Conservation (phyloP, 2,113 vertebrate genomes). For the Gobius niger region DNA sequence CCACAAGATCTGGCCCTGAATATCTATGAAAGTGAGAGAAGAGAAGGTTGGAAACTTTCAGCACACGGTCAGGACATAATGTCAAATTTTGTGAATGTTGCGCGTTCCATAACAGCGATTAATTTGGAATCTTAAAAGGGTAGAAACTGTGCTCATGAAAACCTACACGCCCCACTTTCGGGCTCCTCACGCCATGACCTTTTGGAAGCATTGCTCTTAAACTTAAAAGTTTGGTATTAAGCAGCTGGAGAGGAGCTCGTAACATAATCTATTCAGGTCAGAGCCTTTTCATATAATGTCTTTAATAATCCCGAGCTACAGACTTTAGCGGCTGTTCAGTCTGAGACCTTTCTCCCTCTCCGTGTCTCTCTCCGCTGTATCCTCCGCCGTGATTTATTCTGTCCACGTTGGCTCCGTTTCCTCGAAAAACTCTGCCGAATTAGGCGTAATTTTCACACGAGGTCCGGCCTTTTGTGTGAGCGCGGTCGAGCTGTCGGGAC, state of each 20-base stretch:
- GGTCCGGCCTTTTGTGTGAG: conserved; percentile 4
- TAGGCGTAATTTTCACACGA: conserved; percentile 7
- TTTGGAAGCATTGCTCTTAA: neutral
- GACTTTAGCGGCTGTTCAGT: no score
- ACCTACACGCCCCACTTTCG: no score
- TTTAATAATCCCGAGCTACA: neutral
- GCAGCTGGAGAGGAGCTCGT: neutral
- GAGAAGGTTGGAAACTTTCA: no score
- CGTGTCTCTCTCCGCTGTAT: no score
- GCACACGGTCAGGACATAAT: no score
- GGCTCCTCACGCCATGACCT: neutral
- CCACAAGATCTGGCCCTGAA: no score
- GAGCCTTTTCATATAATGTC: neutral
- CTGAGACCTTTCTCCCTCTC: no score
- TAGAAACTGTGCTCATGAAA: no score
- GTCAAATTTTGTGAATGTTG: no score
- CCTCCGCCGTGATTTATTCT: neutral
- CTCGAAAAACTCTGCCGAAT: conserved; percentile 15
- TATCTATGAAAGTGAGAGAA: no score
- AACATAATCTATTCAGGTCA: neutral
- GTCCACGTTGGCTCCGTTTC: neutral
- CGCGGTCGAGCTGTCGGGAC: neutral
- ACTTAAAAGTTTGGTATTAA: neutral
- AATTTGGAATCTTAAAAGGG: no score
- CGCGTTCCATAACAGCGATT: no score